A percentile compares a stretch with the other conserved stretches of the same genome.
These are phyloP conservation scores for Cephus sareptanus DNA, from an alignment of 2,888 invertebrate genomes.

Conservation along the genomic window DNA sequence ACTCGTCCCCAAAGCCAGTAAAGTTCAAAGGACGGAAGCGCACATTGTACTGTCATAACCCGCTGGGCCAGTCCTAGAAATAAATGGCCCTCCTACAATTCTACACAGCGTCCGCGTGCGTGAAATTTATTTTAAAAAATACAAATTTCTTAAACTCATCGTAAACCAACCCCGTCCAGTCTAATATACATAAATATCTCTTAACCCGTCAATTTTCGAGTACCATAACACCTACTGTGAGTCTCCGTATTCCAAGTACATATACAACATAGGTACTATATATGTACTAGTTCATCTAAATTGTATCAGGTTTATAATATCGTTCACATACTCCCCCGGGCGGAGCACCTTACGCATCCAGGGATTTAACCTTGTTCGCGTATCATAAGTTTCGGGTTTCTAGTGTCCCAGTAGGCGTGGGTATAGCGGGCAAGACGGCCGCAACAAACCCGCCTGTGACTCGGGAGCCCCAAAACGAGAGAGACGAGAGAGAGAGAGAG, in stretches of 20 bases:
- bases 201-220: neutral
- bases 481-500: constrained; percentile 22
- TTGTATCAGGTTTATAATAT: neutral
- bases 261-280: neutral
- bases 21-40: neutral
- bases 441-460: constrained; percentile 52
- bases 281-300: neutral
- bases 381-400: constrained; percentile 55
- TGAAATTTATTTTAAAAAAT: neutral
- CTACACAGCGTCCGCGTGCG: neutral
- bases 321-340: neutral
- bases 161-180: neutral
- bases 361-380: constrained; percentile 46
- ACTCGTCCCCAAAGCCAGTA: neutral
- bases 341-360: neutral
- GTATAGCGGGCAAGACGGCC: constrained; percentile 27
- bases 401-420: constrained; percentile 27
- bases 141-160: neutral
- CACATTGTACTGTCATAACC: neutral
- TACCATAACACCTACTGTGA: neutral
- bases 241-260: neutral
- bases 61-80: neutral
- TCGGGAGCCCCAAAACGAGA: constrained; percentile 23
- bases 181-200: neutral
- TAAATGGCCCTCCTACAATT: neutral